Evolutionary conservation across 2,888 invertebrate genomes (phyloP), one percentile per base, ranked within the genome.

Genomic region (Sisyra nigra): DNA sequence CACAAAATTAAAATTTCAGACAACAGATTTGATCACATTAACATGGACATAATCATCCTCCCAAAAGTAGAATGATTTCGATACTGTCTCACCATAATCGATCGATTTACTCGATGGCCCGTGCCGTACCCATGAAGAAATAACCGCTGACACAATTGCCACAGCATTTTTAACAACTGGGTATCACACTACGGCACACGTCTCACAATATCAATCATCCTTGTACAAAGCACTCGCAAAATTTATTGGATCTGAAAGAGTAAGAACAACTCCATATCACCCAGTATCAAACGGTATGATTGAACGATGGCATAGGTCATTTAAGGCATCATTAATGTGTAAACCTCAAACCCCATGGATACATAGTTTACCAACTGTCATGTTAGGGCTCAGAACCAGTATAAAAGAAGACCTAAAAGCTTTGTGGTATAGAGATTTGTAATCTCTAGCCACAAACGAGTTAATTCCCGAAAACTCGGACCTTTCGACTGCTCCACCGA

Each of bases 1-100:
- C 3, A n/a, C 3, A 24, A 40, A 2, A 18, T 40, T 2, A 2
- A 2, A 24, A 2, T 40, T 2, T 24, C 4, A 7, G 18, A 24
- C 3, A 11, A 18, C 40, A 29, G 18, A 6, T 56, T 61, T 48
- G 44, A 47, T 8, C 52, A 57, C 42, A 40, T 60, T 9, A 11
- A 37, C 15, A 5, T 37, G 6, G 37, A 37, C 37, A 13, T 35
- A 7, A 35, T 37, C 37, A 37, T 14, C 14, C 11, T 37, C 13
- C 37, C 37, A n/a, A 4, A 14, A 5, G 13, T 15, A 17, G 9
- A 10, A 3, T 17, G 19, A 4, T 19, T 8, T n/a, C 3, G 13
- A 24, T 39, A 39, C 19, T 18, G 17, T n/a, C 10, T 39, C 6
- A 39, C 19, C 11, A 19, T 18, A 17, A 39, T 37, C 8, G 39